Evolutionary conservation across 2,888 invertebrate species (phyloP).

Genomic region (Ectobius pallidus): DNA sequence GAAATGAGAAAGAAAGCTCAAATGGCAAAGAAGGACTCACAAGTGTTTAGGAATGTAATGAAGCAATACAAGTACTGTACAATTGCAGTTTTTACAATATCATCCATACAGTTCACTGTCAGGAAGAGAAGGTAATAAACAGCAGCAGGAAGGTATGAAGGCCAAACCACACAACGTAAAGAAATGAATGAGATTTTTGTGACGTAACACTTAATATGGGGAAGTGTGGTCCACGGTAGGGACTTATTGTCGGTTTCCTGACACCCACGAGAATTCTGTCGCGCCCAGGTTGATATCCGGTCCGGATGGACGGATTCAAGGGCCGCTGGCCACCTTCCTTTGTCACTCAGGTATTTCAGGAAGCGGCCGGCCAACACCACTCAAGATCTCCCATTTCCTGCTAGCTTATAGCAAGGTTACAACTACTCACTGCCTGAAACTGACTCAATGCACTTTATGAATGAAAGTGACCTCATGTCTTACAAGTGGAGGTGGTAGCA

Average conservation of each 20-base stretch:
- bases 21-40: too few species aligned
- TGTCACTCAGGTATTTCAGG: slow-evolving; percentile 21
- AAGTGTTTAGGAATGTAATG: too few species aligned
- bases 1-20: too few species aligned
- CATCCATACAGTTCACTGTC: too few species aligned
- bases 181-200: neutral
- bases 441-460: neutral
- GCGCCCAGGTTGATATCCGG: slow-evolving; percentile 14
- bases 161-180: neutral
- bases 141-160: neutral
- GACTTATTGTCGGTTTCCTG: slow-evolving; percentile 37
- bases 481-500: too few species aligned
- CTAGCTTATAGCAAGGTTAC: slow-evolving; percentile 6
- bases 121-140: too few species aligned
- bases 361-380: neutral
- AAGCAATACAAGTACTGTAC: too few species aligned
- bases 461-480: slow-evolving; percentile 8
- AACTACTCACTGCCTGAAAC: neutral
- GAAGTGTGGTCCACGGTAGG: slow-evolving; percentile 26
- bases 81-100: too few species aligned
- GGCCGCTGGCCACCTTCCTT: slow-evolving; percentile 21
- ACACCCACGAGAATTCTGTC: slow-evolving; percentile 20
- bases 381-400: neutral
- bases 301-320: slow-evolving; percentile 31
- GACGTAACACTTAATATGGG: neutral